Evolutionary conservation across 2,888 invertebrate genomes (phyloP), one percentile per base, ranked within the genome.

Genomic region (Hirtodrosophila trivittata): DNA sequence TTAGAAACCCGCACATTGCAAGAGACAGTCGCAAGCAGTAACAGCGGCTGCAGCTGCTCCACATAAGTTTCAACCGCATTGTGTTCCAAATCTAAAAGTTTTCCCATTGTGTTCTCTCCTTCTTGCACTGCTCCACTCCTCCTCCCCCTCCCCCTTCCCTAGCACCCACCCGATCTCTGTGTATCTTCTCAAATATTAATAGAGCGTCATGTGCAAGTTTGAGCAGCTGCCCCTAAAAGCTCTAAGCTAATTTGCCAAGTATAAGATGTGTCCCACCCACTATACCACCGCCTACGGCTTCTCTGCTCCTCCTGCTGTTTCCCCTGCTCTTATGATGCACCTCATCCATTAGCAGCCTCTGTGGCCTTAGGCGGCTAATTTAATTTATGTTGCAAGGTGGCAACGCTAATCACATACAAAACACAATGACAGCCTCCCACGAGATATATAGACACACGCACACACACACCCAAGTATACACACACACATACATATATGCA

Each of bases 31-130:
- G 49, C 46, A 42, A 50, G 50, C 66, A 12, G 35, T n/a, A 13
- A 35, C 9, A n/a, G 18, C 18, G 5, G 18, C 18, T 21, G 18
- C 18, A 60, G 70, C 66, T 78, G 82, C 52, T 64, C 78, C 66
- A 78, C 75, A 77, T 81, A 75, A 65, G 73, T 78, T 66, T 57
- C 60, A 77, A 69, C 77, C 80, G 58, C 74, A 80, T 57, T 74
- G 60, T 78, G 78, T 56, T 62, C 83, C 65, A 80, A 65, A 80
- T 83, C 52, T 54, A 70, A 73, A 81, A 82, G 78, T 78, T 74
- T 73, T 63, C 68, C 59, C 64, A 75, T 77, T 75, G 75, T 80
- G 28, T 57, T 52, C 63, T 38, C 41, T 45, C 28, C 9, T 3
- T 9, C 28, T 55, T 49, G 52, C 9, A 47, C 47, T 51, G 45